Conservation (phyloP, 2,797 vertebrate genomes). For the Arvicola amphibius region DNA sequence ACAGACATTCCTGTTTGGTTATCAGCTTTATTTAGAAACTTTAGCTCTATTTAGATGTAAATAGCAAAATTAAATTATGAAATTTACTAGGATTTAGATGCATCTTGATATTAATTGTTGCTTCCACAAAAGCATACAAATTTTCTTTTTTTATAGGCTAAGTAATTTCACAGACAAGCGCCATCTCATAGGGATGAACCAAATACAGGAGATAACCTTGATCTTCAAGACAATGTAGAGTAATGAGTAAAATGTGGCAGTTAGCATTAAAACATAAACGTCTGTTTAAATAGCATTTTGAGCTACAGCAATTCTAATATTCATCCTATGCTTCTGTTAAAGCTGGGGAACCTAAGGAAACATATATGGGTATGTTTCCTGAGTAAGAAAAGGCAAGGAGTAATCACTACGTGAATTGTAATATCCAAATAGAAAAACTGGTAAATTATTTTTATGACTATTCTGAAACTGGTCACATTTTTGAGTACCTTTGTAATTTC, state of each 20-base stretch:
- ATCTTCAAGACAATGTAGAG: not conserved
- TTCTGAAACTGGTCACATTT: not conserved
- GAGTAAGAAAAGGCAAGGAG: not conserved
- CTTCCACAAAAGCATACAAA: not conserved
- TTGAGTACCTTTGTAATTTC: not conserved
- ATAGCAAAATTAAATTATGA: not conserved
- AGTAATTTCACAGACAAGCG: not conserved
- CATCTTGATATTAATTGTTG: not conserved
- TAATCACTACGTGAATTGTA: not conserved
- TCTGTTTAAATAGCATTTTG: not conserved
- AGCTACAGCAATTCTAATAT: not conserved
- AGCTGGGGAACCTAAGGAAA: not conserved
- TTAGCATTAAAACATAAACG: not conserved
- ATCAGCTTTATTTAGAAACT: not conserved
- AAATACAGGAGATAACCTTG: not conserved
- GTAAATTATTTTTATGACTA: constrained; percentile 8
- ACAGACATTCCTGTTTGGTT: not conserved
- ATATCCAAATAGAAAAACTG: not conserved
- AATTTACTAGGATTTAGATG: not conserved
- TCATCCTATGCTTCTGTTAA: not conserved
- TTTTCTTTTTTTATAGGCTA: not conserved
- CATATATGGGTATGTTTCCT: not conserved
- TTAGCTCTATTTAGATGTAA: not conserved
- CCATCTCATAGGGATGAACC: not conserved
- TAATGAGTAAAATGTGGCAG: not conserved